Base-by-base conservation (phyloP, 2,113 vertebrate genomes). In the Poicephalus meyeri region DNA sequence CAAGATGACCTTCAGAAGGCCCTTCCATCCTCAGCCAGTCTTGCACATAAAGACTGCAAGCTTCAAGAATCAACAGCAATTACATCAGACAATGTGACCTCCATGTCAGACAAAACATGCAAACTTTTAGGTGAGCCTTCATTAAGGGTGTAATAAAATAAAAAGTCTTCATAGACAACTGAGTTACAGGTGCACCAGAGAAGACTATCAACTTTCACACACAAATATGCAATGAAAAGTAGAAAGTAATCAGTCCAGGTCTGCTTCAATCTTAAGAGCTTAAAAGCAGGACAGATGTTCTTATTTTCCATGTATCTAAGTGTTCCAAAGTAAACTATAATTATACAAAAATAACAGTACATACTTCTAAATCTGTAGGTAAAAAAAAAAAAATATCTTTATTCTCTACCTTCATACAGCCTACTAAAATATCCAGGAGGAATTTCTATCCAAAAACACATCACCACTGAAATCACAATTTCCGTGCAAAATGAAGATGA, bases 11-110 rank as follows among this genome's bases (percentile, higher is more conserved):
- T 94, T 77, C 77, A 66, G 80, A 84, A 86, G 78, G 66, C 69
- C 94, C 89, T 97, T 95, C 73, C 81, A 92, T 93, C 78, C 95
- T 87, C 80, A 95, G 91, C 21, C 87, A 74, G 53, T 92, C 88
- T 88, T 37, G 37, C 37, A 37, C 37, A 95, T 29, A 88, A 96
- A 88, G 71, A 94, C 58, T 49, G 35, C 60, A 97, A 89, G 37
- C 46, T 89, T 83, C 16, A 53, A 49, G 29, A 94, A 97, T 47
- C 86, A 47, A 23, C 13, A 93, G 44, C 26, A 88, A 76, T 83
- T 95, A 63, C 61, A 86, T 55, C 35, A 85, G 52, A 72, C 29
- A 65, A 19, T 0, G 37, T 70, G 76, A 80, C 17, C 46, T 39
- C 37, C 66, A 66, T 0, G 0, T 52, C 70, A 60, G 25, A 83